Evolutionary conservation across 2,113 vertebrate species (phyloP).

Genomic region (Calidris pygmaea): DNA sequence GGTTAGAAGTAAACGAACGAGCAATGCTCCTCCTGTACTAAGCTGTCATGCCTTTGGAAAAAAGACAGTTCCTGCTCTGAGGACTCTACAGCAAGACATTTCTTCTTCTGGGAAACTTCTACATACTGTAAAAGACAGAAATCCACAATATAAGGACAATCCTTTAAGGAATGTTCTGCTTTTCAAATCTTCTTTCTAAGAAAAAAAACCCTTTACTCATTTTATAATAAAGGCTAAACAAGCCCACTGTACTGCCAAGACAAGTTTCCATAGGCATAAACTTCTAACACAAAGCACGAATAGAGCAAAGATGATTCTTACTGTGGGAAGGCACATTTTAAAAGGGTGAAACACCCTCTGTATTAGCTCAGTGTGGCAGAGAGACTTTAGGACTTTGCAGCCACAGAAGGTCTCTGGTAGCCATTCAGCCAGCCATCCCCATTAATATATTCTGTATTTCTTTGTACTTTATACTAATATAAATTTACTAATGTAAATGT

Average conservation of each 20-base stretch:
- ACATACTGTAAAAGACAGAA: not conserved
- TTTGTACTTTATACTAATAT: not conserved
- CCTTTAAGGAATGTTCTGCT: not conserved
- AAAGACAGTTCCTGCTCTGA: not conserved
- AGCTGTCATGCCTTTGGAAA: not conserved
- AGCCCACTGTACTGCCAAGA: not conserved
- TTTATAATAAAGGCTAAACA: not conserved
- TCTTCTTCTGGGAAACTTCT: not conserved
- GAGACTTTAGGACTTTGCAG: not conserved
- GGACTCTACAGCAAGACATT: not conserved
- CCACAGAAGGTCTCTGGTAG: not conserved
- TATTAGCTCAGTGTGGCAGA: not conserved
- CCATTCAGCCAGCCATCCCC: not conserved
- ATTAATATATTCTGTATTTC: not conserved
- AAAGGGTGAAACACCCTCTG: not conserved
- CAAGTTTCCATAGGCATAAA: not conserved
- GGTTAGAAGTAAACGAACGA: not conserved
- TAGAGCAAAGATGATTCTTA: not conserved
- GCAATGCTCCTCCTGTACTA: not conserved
- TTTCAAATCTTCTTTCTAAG: not conserved
- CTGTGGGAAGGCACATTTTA: not conserved
- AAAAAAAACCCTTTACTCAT: not conserved
- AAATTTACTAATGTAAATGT: not conserved
- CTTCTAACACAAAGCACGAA: not conserved
- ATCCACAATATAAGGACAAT: not conserved